These are phyloP conservation scores for Tetrapedia diversipes DNA, from an alignment of 2,888 invertebrate species.

Conservation along the genomic window DNA sequence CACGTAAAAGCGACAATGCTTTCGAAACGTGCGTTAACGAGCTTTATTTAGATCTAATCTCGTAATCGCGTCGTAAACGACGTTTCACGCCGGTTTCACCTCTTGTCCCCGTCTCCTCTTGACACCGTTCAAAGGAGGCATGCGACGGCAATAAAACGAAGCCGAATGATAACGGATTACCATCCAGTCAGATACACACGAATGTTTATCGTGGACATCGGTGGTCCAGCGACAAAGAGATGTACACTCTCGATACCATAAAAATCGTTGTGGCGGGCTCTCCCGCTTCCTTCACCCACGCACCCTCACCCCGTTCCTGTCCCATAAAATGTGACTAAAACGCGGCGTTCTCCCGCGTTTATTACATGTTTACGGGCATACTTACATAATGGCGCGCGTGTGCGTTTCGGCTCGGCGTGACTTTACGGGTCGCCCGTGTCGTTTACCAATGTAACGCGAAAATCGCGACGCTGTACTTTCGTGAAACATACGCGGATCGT, in stretches of 20 bases:
- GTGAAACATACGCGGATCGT: constrained; percentile 2
- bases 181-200: constrained; percentile 40
- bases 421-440: constrained; percentile 10
- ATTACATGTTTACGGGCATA: constrained; percentile 56
- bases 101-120: background rate
- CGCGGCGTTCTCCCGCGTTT: constrained; percentile 51
- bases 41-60: constrained; percentile 29
- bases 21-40: constrained; percentile 11
- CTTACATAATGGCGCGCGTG: constrained; percentile 59
- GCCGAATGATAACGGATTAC: constrained; percentile 56
- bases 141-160: constrained; percentile 20
- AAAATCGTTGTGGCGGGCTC: constrained; percentile 46
- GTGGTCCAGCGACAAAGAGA: constrained; percentile 19
- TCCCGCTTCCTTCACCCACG: constrained; percentile 59
- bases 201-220: constrained; percentile 58
- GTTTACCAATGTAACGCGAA: constrained; percentile 20
- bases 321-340: constrained; percentile 66
- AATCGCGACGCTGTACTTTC: constrained; percentile 34
- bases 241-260: constrained; percentile 49
- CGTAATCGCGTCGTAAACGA: constrained; percentile 21
- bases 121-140: too few species aligned
- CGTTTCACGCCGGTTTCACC: constrained; percentile 5
- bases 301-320: constrained; percentile 40
- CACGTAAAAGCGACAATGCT: background rate
- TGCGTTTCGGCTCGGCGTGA: constrained; percentile 11